Percentiles rank a stretch among this genome's conserved stretches.
These are phyloP conservation scores for Mesorhabditis belari DNA, from an alignment of 2,888 invertebrate species.

Conservation along the genomic window DNA sequence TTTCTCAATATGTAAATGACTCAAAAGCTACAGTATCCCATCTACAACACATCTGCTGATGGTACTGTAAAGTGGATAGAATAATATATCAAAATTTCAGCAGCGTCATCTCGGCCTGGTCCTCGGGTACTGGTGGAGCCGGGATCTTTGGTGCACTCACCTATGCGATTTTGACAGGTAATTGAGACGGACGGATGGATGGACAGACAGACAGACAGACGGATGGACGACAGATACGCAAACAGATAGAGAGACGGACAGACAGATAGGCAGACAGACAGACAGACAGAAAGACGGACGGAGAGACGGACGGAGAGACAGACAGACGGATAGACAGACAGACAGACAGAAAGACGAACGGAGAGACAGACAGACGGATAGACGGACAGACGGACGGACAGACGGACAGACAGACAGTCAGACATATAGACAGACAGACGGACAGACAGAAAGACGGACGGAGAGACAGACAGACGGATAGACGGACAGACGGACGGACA, in stretches of 20 bases:
- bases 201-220: conserved; percentile 57
- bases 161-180: conserved; percentile 66
- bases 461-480: no score
- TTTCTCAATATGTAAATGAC: conserved; percentile 12
- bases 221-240: conserved; percentile 74
- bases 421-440: no score
- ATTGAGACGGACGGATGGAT: not conserved
- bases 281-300: no score
- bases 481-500: no score
- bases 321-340: no score
- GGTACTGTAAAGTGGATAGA: not conserved
- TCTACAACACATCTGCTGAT: not conserved
- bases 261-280: conserved; percentile 70
- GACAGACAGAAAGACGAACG: no score
- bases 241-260: conserved; percentile 72
- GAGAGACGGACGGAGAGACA: no score
- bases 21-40: not conserved
- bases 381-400: no score
- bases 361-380: no score
- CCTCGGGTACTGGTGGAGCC: conserved; percentile 72
- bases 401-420: no score
- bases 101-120: conserved; percentile 72
- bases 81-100: conserved; percentile 54
- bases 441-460: no score
- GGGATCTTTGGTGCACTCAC: conserved; percentile 73